Conservation (phyloP, 2,113 vertebrate genomes). For the Channa maculata region DNA sequence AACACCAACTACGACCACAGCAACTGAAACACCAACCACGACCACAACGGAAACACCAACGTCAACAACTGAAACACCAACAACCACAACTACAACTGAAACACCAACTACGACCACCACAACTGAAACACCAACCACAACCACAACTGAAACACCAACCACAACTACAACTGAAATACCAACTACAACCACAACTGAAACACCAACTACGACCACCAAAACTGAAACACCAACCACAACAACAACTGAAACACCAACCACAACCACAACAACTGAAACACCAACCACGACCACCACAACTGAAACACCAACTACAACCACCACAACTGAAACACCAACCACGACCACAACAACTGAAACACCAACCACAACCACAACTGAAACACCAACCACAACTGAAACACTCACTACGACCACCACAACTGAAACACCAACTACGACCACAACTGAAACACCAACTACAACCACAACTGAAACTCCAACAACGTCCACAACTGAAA, state of each 20-base stretch:
- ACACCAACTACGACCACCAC: too few species aligned
- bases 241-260: background rate
- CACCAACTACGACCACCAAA: too few species aligned
- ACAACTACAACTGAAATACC: too few species aligned
- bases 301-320: too few species aligned
- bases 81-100: too few species aligned
- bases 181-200: too few species aligned
- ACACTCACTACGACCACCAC: background rate
- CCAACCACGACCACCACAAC: background rate
- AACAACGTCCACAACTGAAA: background rate
- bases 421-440: background rate
- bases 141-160: too few species aligned
- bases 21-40: background rate
- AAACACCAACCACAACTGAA: background rate
- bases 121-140: too few species aligned
- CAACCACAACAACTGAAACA: background rate
- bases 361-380: background rate
- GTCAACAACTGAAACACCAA: too few species aligned
- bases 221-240: too few species aligned
- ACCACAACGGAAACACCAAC: too few species aligned
- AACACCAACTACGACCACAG: background rate
- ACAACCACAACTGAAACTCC: background rate
- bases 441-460: background rate
- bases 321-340: too few species aligned
- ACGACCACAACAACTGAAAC: background rate